Evolutionary conservation across 2,888 invertebrate species (phyloP).

Genomic region (Luffia ferchaultella): DNA sequence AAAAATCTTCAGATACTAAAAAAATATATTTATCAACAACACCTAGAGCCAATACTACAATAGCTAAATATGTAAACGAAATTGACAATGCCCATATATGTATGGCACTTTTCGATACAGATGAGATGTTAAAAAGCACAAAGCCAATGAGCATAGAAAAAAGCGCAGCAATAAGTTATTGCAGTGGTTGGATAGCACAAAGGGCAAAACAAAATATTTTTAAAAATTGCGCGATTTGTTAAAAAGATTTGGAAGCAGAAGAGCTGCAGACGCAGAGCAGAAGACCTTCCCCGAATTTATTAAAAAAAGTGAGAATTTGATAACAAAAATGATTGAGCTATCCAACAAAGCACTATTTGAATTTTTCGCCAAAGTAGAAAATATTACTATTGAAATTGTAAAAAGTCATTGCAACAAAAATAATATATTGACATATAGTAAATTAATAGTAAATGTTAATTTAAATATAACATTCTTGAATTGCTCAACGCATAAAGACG

Average conservation of each 20-base stretch:
- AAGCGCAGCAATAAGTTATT: not conserved
- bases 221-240: not conserved
- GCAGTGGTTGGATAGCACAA: not conserved
- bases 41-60: not conserved
- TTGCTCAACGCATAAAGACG: not conserved
- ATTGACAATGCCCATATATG: not conserved
- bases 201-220: not conserved
- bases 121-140: not conserved
- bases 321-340: not conserved
- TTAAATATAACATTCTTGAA: not conserved
- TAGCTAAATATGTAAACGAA: not conserved
- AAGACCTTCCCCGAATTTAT: not conserved
- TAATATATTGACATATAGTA: no score
- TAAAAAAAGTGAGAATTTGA: not conserved
- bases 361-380: not conserved
- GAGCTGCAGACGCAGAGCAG: no score
- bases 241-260: not conserved
- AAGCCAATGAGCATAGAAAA: not conserved
- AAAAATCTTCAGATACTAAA: no score
- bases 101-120: not conserved
- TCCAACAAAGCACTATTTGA: not conserved
- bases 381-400: not conserved
- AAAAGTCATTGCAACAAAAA: no score
- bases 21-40: not conserved
- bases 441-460: no score